phyloP scores from a whole-genome alignment of 2,797 vertebrate species.

The Myoxocephalus aenaeus region DNA sequence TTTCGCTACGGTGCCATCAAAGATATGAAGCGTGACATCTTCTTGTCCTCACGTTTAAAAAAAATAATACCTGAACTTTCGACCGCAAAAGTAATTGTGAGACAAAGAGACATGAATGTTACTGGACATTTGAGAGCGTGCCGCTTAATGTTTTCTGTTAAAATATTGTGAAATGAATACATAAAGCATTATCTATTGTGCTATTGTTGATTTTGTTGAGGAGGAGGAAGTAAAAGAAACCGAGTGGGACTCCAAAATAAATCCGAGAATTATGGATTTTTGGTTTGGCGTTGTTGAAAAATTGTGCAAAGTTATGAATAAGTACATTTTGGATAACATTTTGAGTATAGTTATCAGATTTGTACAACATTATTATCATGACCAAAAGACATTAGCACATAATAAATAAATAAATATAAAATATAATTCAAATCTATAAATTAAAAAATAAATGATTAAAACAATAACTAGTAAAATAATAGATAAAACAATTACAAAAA shows the following conservation, averaged over 20 bases:
- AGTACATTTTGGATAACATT: neutral
- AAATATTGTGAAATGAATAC: neutral
- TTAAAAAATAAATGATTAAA: neutral
- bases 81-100: neutral
- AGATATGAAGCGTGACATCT: constrained; percentile 8
- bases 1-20: constrained; percentile 3
- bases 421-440: neutral
- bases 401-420: neutral
- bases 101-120: neutral
- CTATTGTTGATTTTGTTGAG: fast-evolving
- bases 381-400: neutral
- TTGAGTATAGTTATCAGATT: neutral
- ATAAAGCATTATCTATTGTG: neutral
- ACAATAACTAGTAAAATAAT: neutral
- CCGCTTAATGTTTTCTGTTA: neutral
- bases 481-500: neutral
- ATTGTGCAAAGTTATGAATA: neutral
- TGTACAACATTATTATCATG: neutral
- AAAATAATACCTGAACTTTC: neutral
- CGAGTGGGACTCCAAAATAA: neutral
- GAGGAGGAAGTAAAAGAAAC: neutral
- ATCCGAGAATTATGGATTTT: neutral
- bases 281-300: neutral
- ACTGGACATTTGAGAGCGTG: neutral
- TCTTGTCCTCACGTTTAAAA: constrained; percentile 17